These are phyloP conservation scores for Tachysurus fulvidraco DNA, from an alignment of 2,113 vertebrate species.

Conservation along the genomic window DNA sequence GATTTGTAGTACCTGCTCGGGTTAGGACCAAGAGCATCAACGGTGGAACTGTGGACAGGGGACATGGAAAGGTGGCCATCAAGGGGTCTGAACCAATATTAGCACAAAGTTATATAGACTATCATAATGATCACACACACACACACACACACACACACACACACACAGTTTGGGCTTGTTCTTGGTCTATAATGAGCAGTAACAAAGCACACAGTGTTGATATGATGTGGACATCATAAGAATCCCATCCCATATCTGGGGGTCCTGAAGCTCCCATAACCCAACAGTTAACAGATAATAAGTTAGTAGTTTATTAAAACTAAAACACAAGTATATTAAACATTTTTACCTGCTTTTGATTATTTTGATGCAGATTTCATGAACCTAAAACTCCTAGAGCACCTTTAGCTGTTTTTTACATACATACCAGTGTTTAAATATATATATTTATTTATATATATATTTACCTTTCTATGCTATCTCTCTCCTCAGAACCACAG, in stretches of 20 bases:
- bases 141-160: not conserved
- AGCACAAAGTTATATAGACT: not conserved
- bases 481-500: conserved; percentile 83
- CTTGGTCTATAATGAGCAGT: not conserved
- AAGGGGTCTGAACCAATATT: not conserved
- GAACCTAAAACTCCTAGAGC: not conserved
- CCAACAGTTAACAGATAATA: not conserved
- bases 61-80: not conserved
- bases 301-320: not conserved
- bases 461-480: not conserved
- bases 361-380: not conserved
- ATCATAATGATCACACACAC: not conserved
- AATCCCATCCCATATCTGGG: not conserved
- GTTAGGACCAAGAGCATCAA: not conserved
- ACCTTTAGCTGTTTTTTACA: not conserved
- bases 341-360: not conserved
- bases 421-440: not conserved
- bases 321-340: not conserved
- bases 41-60: not conserved
- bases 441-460: too few relatives aligned
- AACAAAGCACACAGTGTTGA: not conserved
- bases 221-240: not conserved
- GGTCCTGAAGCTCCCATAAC: not conserved
- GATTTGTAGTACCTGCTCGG: not conserved
- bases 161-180: not conserved